phyloP scores from a whole-genome alignment of 2,113 vertebrate genomes.

The Haemorhous mexicanus region DNA sequence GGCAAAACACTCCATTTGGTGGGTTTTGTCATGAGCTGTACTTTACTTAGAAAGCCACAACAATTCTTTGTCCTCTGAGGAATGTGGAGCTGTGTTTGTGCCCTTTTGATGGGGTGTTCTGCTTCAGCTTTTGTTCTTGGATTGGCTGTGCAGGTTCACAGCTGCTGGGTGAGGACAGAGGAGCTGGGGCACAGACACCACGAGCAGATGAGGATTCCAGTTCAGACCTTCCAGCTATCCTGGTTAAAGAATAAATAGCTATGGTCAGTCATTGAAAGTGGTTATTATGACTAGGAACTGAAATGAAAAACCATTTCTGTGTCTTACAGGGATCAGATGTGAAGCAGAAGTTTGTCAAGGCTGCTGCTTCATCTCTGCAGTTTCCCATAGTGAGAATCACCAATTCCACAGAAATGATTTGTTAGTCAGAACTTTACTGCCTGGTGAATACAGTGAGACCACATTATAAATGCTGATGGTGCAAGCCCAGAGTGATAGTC shows the following conservation, averaged over 20 bases:
- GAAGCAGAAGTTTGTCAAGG: not conserved
- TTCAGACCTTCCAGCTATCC: not conserved
- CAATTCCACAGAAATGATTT: not conserved
- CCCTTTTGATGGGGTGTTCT: conserved; percentile 47
- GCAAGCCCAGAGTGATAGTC: not conserved
- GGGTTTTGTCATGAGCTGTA: conserved; percentile 51
- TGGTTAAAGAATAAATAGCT: not conserved
- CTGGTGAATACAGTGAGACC: not conserved
- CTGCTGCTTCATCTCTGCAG: not conserved
- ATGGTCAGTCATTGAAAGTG: not conserved
- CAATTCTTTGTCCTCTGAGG: conserved; percentile 41
- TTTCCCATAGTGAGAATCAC: not conserved
- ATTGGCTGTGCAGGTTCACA: not conserved
- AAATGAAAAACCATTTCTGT: not conserved
- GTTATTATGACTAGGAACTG: not conserved
- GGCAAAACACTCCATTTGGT: conserved; percentile 39
- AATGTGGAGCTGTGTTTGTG: not conserved
- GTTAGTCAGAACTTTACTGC: accelerated
- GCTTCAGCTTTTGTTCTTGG: conserved; percentile 38
- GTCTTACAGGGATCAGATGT: not conserved
- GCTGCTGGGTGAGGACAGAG: not conserved
- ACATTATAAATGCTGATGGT: not conserved
- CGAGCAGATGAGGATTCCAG: not conserved
- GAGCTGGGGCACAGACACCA: accelerated
- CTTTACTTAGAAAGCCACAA: conserved; percentile 64